These are phyloP conservation scores for Danio kyathit DNA, from an alignment of 2,797 vertebrate species.

Conservation along the genomic window DNA sequence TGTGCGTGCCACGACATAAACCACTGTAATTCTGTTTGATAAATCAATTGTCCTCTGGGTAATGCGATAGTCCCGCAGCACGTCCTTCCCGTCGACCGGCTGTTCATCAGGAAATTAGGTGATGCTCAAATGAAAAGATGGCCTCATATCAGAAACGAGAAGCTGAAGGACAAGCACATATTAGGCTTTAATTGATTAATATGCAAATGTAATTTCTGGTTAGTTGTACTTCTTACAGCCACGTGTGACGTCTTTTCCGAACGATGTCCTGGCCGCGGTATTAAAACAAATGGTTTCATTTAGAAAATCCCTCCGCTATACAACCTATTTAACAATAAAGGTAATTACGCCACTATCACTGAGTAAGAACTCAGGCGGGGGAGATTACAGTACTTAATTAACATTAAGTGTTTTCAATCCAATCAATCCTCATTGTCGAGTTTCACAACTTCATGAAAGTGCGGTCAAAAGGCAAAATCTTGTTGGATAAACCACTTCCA, in stretches of 20 bases:
- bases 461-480: slow-evolving; percentile 16
- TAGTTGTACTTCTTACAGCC: slow-evolving; percentile 27
- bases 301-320: slow-evolving; percentile 27
- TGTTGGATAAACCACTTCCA: slow-evolving; percentile 16
- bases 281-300: slow-evolving; percentile 54
- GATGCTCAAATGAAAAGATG: slow-evolving; percentile 25
- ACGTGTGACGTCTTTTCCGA: slow-evolving; percentile 3
- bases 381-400: slow-evolving; percentile 49
- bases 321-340: slow-evolving; percentile 43
- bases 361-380: slow-evolving; percentile 24
- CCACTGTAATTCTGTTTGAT: slow-evolving; percentile 51
- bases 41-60: slow-evolving; percentile 54
- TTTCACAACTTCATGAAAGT: slow-evolving; percentile 36
- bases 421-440: slow-evolving; percentile 41
- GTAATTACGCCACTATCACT: slow-evolving; percentile 44
- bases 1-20: slow-evolving; percentile 31
- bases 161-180: slow-evolving; percentile 31
- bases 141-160: slow-evolving; percentile 21
- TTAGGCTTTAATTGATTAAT: slow-evolving; percentile 52
- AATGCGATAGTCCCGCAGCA: slow-evolving; percentile 38
- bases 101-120: slow-evolving; percentile 43
- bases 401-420: slow-evolving; percentile 46
- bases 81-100: slow-evolving; percentile 3
- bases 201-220: slow-evolving; percentile 49
- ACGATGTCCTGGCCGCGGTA: slow-evolving; percentile 11